phyloP scores from a whole-genome alignment of 1,140 invertebrate species.

The Leptinotarsa lineolata region DNA sequence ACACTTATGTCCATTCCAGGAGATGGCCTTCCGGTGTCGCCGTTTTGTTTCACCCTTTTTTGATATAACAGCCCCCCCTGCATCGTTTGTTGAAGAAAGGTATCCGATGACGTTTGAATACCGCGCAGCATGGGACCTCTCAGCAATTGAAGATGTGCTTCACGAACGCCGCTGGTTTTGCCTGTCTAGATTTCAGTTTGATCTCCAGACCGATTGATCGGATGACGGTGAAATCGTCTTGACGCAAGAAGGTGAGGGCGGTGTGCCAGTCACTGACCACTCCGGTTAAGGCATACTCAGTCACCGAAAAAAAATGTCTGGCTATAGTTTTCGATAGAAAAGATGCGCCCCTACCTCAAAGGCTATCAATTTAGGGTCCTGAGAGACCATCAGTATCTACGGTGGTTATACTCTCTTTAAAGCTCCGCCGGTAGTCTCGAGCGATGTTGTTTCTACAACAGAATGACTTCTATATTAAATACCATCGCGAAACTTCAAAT shows the following conservation, averaged over 20 bases:
- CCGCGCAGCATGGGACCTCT: conserved; percentile 36
- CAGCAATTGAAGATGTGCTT: conserved; percentile 24
- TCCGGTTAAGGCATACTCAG: too few species aligned
- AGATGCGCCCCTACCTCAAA: conserved; percentile 56
- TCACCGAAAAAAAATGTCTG: conserved; percentile 41
- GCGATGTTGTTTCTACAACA: conserved; percentile 56
- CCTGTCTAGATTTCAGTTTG: not conserved
- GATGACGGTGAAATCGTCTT: too few species aligned
- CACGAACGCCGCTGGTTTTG: not conserved
- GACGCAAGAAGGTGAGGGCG: too few species aligned
- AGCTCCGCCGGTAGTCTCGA: conserved; percentile 53
- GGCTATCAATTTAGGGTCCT: conserved; percentile 55
- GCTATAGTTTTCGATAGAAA: conserved; percentile 56
- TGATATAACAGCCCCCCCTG: conserved; percentile 43
- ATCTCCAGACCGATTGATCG: too few species aligned
- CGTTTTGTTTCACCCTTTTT: conserved; percentile 53
- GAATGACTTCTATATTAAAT: conserved; percentile 48
- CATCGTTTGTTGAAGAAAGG: too few species aligned
- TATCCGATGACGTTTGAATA: not conserved
- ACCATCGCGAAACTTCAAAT: conserved; percentile 10
- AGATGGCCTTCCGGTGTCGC: conserved; percentile 56
- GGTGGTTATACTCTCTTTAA: conserved; percentile 57
- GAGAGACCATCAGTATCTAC: conserved; percentile 58
- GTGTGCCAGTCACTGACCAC: too few species aligned
- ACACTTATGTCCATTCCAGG: conserved; percentile 40